phyloP scores from a whole-genome alignment of 2,888 invertebrate species.

The Machimus atricapillus region DNA sequence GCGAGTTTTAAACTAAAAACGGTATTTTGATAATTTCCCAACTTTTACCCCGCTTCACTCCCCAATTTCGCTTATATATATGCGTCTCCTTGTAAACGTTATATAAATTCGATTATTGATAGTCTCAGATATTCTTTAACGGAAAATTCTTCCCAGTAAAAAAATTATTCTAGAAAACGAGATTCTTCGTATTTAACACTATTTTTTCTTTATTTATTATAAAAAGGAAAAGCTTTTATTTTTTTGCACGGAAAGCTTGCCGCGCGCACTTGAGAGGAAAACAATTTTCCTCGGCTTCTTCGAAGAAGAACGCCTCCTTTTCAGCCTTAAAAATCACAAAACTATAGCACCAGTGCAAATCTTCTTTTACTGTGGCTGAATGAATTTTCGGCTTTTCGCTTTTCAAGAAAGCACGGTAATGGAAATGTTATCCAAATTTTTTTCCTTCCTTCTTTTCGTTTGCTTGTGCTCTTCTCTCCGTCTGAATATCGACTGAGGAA shows the following conservation, averaged over 20 bases:
- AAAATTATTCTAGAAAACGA: conserved; percentile 10
- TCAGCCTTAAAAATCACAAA: conserved; percentile 26
- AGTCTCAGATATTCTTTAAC: conserved; percentile 23
- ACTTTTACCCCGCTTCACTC: conserved; percentile 5
- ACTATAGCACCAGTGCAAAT: conserved; percentile 37
- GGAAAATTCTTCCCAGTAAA: conserved; percentile 1
- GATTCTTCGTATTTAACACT: neutral
- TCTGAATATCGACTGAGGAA: conserved; percentile 23
- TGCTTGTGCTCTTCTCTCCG: conserved; percentile 34
- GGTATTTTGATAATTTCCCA: neutral
- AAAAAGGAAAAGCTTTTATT: conserved; percentile 28
- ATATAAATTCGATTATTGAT: conserved; percentile 37
- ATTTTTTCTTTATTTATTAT: neutral
- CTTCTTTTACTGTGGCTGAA: neutral
- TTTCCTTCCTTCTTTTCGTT: neutral
- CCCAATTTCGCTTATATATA: neutral
- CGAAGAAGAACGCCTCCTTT: neutral
- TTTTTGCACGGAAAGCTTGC: conserved; percentile 23
- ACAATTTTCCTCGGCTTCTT: conserved; percentile 18
- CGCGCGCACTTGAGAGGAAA: conserved; percentile 19
- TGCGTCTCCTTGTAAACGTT: conserved; percentile 29
- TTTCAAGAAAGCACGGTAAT: conserved; percentile 4
- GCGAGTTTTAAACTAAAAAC: conserved; percentile 16
- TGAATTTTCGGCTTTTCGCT: neutral
- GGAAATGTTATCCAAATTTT: conserved; percentile 2